phyloP scores from a whole-genome alignment of 1,140 invertebrate genomes.

The Hydropsyche tenuis region DNA sequence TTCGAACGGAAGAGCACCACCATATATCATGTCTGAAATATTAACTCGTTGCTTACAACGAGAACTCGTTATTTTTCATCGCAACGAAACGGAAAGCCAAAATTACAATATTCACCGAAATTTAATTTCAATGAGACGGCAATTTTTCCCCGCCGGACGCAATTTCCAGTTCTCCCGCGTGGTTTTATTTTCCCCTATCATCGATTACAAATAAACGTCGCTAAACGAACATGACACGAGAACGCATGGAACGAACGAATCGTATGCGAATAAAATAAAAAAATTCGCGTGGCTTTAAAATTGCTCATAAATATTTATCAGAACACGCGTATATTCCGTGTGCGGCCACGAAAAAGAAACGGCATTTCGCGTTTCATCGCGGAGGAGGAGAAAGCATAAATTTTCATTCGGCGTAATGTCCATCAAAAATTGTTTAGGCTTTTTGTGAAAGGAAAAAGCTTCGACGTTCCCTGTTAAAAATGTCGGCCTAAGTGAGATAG shows the following conservation, averaged over 20 bases:
- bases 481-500: too few relatives aligned
- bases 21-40: constrained; percentile 18
- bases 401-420: constrained; percentile 14
- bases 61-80: constrained; percentile 6
- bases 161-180: too few relatives aligned
- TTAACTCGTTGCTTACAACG: constrained; percentile 9
- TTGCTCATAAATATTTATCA: constrained; percentile 26
- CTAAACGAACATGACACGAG: too few relatives aligned
- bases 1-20: constrained; percentile 11
- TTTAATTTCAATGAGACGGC: background rate
- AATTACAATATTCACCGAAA: too few relatives aligned
- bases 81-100: background rate
- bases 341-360: background rate
- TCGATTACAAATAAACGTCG: too few relatives aligned
- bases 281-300: constrained; percentile 16
- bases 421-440: constrained; percentile 10
- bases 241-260: background rate
- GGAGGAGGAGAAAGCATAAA: background rate
- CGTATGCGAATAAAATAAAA: background rate
- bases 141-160: background rate
- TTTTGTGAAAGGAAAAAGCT: background rate
- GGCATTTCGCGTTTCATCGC: background rate
- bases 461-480: background rate
- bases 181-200: too few relatives aligned
- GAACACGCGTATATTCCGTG: constrained; percentile 17